Conservation (phyloP, 2,113 vertebrate genomes). For the Planiliza haematocheilus region DNA sequence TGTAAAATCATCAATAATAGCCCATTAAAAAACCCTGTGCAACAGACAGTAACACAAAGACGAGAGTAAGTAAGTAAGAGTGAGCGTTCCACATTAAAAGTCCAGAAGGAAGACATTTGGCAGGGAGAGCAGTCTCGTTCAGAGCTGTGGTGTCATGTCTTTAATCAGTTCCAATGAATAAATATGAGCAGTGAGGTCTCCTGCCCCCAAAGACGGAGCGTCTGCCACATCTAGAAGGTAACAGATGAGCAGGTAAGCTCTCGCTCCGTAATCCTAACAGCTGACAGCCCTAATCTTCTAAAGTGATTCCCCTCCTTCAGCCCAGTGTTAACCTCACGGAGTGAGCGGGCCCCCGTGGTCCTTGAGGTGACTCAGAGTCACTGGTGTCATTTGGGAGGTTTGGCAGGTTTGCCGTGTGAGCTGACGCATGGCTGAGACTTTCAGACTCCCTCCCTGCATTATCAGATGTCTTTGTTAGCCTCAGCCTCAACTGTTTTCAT, state of each 20-base stretch:
- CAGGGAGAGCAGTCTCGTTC: not conserved
- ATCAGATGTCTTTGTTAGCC: not conserved
- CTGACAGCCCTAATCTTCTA: slow-evolving; percentile 67
- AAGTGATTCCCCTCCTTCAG: slow-evolving; percentile 57
- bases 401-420: slow-evolving; percentile 3
- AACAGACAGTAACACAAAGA: no score
- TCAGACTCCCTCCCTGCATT: slow-evolving; percentile 1
- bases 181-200: slow-evolving; percentile 6
- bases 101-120: no score
- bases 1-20: no score
- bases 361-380: slow-evolving; percentile 8
- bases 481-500: not conserved
- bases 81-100: no score
- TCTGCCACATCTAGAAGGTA: slow-evolving; percentile 19
- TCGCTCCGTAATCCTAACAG: slow-evolving; percentile 58
- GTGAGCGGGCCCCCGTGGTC: not conserved
- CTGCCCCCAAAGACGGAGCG: not conserved
- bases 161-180: not conserved
- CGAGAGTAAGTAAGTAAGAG: no score
- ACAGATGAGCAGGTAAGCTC: slow-evolving; percentile 66
- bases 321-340: slow-evolving; percentile 7
- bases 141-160: not conserved
- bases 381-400: slow-evolving; percentile 25
- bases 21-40: no score
- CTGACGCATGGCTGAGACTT: not conserved